A percentile compares a stretch with the other conserved stretches of the same genome.
Conservation (phyloP, 2,888 invertebrate genomes). For the Eudemis profundana region DNA sequence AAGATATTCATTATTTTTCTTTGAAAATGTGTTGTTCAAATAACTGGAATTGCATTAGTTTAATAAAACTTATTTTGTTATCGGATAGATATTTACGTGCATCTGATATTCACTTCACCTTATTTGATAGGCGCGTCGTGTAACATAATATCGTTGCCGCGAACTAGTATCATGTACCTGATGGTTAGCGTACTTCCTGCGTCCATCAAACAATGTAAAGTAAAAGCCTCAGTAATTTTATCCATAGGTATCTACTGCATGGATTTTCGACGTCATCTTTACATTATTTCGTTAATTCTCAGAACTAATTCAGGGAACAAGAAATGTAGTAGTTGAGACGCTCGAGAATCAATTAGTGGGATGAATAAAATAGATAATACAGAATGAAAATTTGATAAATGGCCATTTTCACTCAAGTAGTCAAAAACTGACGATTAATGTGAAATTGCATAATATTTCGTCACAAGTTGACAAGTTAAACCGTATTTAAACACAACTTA, state of each 20-base stretch:
- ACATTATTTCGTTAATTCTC: background rate
- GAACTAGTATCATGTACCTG: constrained; percentile 22
- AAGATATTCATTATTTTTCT: background rate
- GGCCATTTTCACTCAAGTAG: too few relatives aligned
- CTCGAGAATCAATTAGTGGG: too few relatives aligned
- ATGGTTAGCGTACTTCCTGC: background rate
- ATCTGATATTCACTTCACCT: constrained; percentile 8
- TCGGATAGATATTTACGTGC: background rate
- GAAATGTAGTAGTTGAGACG: too few relatives aligned
- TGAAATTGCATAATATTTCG: too few relatives aligned
- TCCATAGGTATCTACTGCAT: background rate
- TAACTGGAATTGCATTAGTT: background rate
- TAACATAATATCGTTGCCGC: constrained; percentile 31
- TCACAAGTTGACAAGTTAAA: too few relatives aligned
- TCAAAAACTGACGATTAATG: too few relatives aligned
- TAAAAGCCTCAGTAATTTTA: background rate
- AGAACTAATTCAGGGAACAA: too few relatives aligned
- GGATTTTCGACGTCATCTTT: background rate
- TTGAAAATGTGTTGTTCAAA: background rate
- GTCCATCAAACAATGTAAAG: background rate
- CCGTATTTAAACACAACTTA: too few relatives aligned
- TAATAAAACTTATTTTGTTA: background rate
- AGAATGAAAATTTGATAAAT: too few relatives aligned
- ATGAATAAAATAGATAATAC: too few relatives aligned
- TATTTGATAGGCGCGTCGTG: constrained; percentile 1